A percentile compares a stretch with the other conserved stretches of the same genome.
Conservation (phyloP, 2,888 invertebrate species). For the Idaea dimidiata region DNA sequence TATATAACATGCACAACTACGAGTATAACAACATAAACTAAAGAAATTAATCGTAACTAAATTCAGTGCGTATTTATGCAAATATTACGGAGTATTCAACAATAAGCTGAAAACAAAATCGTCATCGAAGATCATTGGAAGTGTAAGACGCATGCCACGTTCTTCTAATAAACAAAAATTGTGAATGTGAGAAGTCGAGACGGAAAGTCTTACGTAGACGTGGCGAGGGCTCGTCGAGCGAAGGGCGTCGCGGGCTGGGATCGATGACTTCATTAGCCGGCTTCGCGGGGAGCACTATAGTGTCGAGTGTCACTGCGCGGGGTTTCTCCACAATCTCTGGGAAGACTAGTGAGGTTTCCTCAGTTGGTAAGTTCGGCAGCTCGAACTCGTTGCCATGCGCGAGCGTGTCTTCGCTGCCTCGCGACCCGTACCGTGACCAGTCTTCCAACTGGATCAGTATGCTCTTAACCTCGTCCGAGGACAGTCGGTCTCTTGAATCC, state of each 20-base stretch:
- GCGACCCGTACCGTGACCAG: slow-evolving; percentile 74
- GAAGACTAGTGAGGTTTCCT: slow-evolving; percentile 60
- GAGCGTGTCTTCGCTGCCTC: slow-evolving; percentile 70
- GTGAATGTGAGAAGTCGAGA: neutral
- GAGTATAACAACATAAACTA: neutral
- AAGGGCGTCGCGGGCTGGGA: neutral
- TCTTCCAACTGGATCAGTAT: slow-evolving; percentile 72
- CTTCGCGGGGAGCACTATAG: slow-evolving; percentile 35
- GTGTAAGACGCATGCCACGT: neutral
- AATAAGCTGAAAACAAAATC: neutral
- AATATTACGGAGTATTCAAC: neutral
- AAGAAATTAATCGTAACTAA: neutral
- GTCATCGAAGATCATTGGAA: neutral
- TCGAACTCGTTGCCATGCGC: slow-evolving; percentile 74
- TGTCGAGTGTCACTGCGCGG: slow-evolving; percentile 63
- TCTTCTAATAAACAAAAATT: neutral
- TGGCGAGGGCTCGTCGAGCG: neutral
- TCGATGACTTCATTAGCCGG: neutral
- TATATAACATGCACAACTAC: neutral
- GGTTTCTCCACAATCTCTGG: slow-evolving; percentile 78
- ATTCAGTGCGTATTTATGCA: neutral
- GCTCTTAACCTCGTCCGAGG: slow-evolving; percentile 72
- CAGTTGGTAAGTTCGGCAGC: slow-evolving; percentile 67
- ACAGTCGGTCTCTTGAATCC: slow-evolving; percentile 44
- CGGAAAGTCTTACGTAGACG: neutral